A percentile compares a stretch with the other conserved stretches of the same genome.
phyloP scores from a whole-genome alignment of 2,888 invertebrate species.

The Archips xylosteana region DNA sequence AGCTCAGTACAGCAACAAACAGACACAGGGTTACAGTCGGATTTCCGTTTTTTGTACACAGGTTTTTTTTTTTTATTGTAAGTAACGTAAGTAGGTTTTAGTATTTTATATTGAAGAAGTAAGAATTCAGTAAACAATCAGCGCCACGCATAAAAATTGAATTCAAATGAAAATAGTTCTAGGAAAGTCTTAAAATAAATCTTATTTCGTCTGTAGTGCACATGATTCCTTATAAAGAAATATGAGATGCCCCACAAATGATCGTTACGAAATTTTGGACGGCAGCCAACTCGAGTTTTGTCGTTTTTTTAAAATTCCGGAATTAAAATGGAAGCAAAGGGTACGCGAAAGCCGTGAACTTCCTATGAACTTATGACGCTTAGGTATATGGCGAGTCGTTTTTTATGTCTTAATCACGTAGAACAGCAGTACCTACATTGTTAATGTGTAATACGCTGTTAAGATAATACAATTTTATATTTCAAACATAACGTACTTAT shows the following conservation, averaged over 20 bases:
- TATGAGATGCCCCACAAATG: constrained; percentile 2
- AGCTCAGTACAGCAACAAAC: too few species aligned
- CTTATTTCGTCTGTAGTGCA: not conserved
- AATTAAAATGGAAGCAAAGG: not conserved
- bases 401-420: not conserved
- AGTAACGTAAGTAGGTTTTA: too few species aligned
- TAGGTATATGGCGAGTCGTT: too few species aligned
- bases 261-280: constrained; percentile 5
- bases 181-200: constrained; percentile 1
- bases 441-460: too few species aligned
- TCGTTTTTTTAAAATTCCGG: not conserved
- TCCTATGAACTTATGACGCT: not conserved
- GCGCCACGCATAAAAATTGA: not conserved
- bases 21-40: too few species aligned
- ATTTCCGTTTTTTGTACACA: too few species aligned
- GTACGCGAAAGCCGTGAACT: not conserved
- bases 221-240: constrained; percentile 15
- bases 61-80: too few species aligned
- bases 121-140: not conserved
- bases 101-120: too few species aligned
- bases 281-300: not conserved
- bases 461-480: too few species aligned
- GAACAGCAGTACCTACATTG: too few species aligned
- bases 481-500: too few species aligned
- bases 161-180: not conserved